Percentiles rank a stretch among this genome's conserved stretches.
Conservation (phyloP, 2,797 vertebrate species). For the Enteromius viviparus region DNA sequence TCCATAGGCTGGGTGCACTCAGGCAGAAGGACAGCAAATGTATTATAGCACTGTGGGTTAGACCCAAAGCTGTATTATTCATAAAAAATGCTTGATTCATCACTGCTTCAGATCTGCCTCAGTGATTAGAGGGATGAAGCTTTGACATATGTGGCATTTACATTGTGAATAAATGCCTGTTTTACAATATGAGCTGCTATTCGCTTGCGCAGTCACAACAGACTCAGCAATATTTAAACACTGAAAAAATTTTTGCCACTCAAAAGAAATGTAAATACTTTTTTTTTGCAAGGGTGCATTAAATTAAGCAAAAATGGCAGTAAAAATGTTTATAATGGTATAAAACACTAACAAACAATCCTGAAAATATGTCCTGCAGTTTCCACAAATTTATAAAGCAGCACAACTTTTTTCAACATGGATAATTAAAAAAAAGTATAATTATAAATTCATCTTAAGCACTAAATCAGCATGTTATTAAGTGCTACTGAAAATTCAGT, state of each 20-base stretch:
- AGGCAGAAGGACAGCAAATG: slow-evolving; percentile 52
- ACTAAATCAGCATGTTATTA: neutral
- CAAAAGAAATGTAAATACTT: neutral
- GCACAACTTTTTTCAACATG: neutral
- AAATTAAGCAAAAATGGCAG: neutral
- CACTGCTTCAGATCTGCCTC: slow-evolving; percentile 27
- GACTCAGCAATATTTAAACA: neutral
- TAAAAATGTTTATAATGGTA: neutral
- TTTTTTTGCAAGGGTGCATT: neutral
- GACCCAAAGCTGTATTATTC: slow-evolving; percentile 48
- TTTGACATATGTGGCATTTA: neutral
- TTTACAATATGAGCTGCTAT: neutral
- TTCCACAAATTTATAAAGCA: neutral
- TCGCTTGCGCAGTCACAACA: neutral
- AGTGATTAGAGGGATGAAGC: slow-evolving; percentile 5
- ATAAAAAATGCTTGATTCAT: slow-evolving; percentile 43
- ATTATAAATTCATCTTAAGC: neutral
- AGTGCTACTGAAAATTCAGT: neutral
- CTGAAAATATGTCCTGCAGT: neutral
- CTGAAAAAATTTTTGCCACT: no score
- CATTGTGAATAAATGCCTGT: neutral
- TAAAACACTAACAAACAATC: neutral
- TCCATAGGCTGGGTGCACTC: slow-evolving; percentile 56
- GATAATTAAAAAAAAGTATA: neutral
- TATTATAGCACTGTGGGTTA: slow-evolving; percentile 54